Evolutionary conservation across 2,888 invertebrate species (phyloP).

Genomic region (Odontocolon sp.): DNA sequence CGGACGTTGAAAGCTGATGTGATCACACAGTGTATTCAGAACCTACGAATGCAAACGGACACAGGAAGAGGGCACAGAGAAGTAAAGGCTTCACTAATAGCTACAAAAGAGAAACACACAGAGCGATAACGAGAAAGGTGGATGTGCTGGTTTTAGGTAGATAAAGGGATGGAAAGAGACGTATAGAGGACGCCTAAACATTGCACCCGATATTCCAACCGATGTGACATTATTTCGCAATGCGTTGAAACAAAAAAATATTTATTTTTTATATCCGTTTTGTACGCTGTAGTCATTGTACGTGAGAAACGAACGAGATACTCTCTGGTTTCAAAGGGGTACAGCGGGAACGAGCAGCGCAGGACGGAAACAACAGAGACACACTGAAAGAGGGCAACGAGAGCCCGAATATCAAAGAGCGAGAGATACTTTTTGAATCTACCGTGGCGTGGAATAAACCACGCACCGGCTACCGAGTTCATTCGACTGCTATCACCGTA

Average conservation of each 20-base stretch:
- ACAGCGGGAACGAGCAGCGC: slow-evolving; percentile 1
- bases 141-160: neutral
- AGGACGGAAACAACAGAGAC: neutral
- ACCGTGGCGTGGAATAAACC: slow-evolving; percentile 5
- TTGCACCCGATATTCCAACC: slow-evolving; percentile 17
- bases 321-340: slow-evolving; percentile 10
- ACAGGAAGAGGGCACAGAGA: neutral
- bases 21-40: slow-evolving; percentile 25
- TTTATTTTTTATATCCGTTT: neutral
- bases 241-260: neutral
- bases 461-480: slow-evolving; percentile 4
- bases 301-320: neutral
- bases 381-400: neutral
- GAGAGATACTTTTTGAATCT: slow-evolving; percentile 12
- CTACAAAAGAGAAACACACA: neutral
- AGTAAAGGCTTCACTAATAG: neutral
- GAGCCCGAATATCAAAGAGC: slow-evolving; percentile 42
- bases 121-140: slow-evolving; percentile 18
- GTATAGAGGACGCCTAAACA: neutral
- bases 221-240: slow-evolving; percentile 9
- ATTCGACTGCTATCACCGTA: slow-evolving; percentile 1
- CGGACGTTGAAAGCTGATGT: neutral
- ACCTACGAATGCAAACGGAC: neutral
- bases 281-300: neutral
- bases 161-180: neutral